Evolutionary conservation across 2,113 vertebrate genomes (phyloP).

Genomic region (Petaurus breviceps): DNA sequence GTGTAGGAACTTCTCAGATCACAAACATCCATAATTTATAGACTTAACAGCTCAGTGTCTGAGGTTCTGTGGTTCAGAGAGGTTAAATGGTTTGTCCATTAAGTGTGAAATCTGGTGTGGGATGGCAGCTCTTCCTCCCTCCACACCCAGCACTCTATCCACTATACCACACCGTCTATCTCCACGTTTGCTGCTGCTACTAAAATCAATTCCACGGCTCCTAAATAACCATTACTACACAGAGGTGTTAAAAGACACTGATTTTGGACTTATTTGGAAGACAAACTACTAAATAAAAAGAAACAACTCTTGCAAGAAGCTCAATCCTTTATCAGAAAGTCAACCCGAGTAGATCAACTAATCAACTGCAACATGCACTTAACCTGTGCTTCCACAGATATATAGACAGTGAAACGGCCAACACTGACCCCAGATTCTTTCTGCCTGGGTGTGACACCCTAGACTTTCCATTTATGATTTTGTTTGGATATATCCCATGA

Average conservation of each 20-base stretch:
- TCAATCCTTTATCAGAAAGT: slow-evolving; percentile 27
- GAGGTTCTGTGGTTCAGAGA: not conserved
- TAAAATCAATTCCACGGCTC: not conserved
- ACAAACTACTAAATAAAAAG: not conserved
- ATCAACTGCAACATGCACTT: not conserved
- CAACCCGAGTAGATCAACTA: slow-evolving; percentile 3
- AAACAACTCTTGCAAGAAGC: not conserved
- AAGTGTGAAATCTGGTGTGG: not conserved
- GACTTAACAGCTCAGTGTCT: not conserved
- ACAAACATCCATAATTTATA: not conserved
- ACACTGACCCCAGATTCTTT: slow-evolving; percentile 21
- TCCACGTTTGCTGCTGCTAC: not conserved
- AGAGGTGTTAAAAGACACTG: not conserved
- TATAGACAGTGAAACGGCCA: slow-evolving; percentile 42
- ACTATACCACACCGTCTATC: not conserved
- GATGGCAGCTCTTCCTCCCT: not conserved
- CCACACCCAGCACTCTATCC: not conserved
- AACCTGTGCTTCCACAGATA: not conserved
- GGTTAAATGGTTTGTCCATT: not conserved
- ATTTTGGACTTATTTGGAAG: not conserved
- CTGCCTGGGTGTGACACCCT: not conserved
- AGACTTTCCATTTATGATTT: slow-evolving; percentile 30
- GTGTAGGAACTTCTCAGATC: not conserved
- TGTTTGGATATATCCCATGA: slow-evolving; percentile 49
- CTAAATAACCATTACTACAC: not conserved